A percentile compares a stretch with the other conserved stretches of the same genome.
Evolutionary conservation across 2,888 invertebrate species (phyloP).

Genomic region (Stenurella melanura): DNA sequence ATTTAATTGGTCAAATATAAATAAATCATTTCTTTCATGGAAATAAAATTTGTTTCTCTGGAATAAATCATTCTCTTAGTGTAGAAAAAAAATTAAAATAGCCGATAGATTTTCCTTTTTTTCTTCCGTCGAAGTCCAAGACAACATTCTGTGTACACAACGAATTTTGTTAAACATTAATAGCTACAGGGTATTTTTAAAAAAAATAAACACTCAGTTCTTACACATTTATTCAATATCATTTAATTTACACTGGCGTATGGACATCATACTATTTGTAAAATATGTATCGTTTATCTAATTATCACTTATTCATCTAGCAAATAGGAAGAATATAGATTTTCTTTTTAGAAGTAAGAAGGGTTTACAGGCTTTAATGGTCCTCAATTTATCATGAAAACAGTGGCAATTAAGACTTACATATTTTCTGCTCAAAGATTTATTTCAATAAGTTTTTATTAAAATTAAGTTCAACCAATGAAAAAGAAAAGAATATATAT

Average conservation of each 20-base stretch:
- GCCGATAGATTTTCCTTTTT: no score
- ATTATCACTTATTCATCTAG: slow-evolving; percentile 65
- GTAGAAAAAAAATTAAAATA: no score
- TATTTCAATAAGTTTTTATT: not conserved
- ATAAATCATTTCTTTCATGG: no score
- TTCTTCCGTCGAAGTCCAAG: no score
- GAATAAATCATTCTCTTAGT: no score
- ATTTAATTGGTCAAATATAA: no score
- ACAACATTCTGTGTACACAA: no score
- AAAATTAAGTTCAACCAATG: no score
- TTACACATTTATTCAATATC: slow-evolving; percentile 67
- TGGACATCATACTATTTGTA: slow-evolving; percentile 60
- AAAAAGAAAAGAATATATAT: no score
- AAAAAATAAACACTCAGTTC: slow-evolving; percentile 42
- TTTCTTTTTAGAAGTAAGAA: slow-evolving; percentile 53
- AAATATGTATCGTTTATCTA: slow-evolving; percentile 59
- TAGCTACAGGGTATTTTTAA: not conserved
- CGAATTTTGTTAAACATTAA: no score
- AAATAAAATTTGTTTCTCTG: no score
- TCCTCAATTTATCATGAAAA: slow-evolving; percentile 54
- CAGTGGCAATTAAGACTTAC: slow-evolving; percentile 29
- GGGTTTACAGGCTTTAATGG: slow-evolving; percentile 55
- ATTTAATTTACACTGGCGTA: slow-evolving; percentile 64
- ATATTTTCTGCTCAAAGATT: slow-evolving; percentile 39
- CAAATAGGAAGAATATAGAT: slow-evolving; percentile 70